Evolutionary conservation across 1,140 invertebrate species (phyloP).

Genomic region (Aphelenchoides besseyi): DNA sequence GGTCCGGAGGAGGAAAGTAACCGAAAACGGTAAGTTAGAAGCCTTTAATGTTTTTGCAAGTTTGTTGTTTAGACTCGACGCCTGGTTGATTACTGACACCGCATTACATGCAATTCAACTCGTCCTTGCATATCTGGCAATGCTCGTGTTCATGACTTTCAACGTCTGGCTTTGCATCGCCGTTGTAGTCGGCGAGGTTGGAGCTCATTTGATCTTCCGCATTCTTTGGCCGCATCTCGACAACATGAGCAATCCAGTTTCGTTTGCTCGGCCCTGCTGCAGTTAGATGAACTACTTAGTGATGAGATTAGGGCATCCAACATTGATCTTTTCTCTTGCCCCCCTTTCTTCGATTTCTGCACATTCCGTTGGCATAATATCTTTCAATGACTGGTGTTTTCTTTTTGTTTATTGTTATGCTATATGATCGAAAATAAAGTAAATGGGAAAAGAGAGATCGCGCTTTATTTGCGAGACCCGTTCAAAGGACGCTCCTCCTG

Average conservation of each 20-base stretch:
- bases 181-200: slow-evolving; percentile 73
- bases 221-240: not conserved
- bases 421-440: not conserved
- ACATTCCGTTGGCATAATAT: slow-evolving; percentile 1
- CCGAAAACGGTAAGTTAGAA: slow-evolving; percentile 12
- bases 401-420: not conserved
- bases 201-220: not conserved
- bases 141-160: slow-evolving; percentile 97
- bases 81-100: slow-evolving; percentile 6
- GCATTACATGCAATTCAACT: slow-evolving; percentile 83
- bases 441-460: not conserved
- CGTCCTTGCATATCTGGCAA: slow-evolving; percentile 84
- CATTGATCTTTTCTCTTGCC: not conserved
- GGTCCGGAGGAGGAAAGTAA: not conserved
- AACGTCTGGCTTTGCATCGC: slow-evolving; percentile 86
- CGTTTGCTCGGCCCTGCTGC: not conserved
- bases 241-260: not conserved
- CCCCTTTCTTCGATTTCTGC: not conserved
- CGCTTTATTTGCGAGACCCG: not conserved
- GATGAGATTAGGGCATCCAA: no score
- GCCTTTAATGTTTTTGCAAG: not conserved
- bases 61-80: not conserved
- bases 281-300: not conserved
- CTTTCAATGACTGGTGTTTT: not conserved
- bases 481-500: not conserved